Base-by-base conservation (phyloP, 2,888 invertebrate species). In the Scrobipalpa atriplicella region DNA sequence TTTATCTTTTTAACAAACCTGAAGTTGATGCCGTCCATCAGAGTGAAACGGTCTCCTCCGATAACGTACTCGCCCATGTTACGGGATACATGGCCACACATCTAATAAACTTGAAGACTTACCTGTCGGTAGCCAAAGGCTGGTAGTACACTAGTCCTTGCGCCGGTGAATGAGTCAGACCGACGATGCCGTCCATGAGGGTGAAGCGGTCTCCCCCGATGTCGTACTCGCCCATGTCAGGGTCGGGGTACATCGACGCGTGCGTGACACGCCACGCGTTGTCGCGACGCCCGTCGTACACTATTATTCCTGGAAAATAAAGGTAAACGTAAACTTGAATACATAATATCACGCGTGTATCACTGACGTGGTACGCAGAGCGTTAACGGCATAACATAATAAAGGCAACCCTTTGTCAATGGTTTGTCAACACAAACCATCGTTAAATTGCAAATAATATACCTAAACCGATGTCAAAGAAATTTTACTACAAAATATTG, bases 181-280 rank as follows among this genome's bases (percentile, higher is more conserved):
- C 96, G 1, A 96, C 95, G 58, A 96, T 84, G 0, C 96, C 96
- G 80, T 96, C 96, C 94, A 95, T 95, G 16, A 96, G 92, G 1
- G 95, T 95, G 84, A 96, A 96, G 68, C 88, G 87, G 62, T 95
- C 95, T 0, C 94, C 95, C 9, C 94, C 94, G 69, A 97, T 96
- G 86, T 94, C 94, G 71, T 96, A 96, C 73, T 95, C 95, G 0
- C 96, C 95, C 72, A 95, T 94, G 83, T 97, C 95, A 0, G 97
- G 97, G 89, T 97, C 95, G 0, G 97, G 97, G 84, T 95, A 97
- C 97, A 97, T 97, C 61, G 96, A 94, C 0, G 97, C 95, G 84
- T 97, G 97, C 36, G 95, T 94, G 2, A 96, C 92, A 62, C 97
- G 93, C 97, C 97, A 97, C 39, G 97, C 96, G 70, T 95, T 94